These are phyloP conservation scores for Bombus picipes DNA, from an alignment of 1,140 invertebrate species.

Conservation along the genomic window DNA sequence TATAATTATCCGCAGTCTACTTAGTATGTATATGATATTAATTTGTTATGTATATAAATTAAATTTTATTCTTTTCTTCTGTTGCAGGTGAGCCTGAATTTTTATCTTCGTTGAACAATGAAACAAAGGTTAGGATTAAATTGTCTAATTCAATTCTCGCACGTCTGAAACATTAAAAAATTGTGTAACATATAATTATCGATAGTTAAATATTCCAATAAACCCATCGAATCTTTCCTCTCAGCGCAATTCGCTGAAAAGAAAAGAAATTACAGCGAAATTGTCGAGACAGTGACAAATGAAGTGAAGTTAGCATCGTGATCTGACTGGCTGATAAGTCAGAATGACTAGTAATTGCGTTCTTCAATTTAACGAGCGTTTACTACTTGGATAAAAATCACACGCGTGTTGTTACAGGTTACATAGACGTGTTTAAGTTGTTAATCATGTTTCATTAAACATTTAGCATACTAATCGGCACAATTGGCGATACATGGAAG, in stretches of 20 bases:
- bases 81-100: constrained; percentile 60
- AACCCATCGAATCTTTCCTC: background rate
- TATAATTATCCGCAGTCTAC: too few species aligned
- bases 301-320: constrained; percentile 60
- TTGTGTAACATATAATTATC: background rate
- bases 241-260: constrained; percentile 6
- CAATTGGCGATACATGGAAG: background rate
- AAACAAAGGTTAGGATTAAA: background rate
- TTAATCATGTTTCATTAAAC: constrained; percentile 35
- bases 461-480: background rate
- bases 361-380: constrained; percentile 36
- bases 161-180: background rate
- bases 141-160: background rate
- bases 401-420: constrained; percentile 46
- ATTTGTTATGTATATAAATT: background rate
- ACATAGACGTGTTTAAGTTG: constrained; percentile 35
- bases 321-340: constrained; percentile 24
- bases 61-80: constrained; percentile 14
- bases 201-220: background rate
- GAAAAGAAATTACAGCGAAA: constrained; percentile 53
- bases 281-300: constrained; percentile 58
- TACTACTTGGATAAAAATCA: constrained; percentile 24
- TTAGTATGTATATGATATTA: background rate
- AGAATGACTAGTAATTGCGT: constrained; percentile 43
- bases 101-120: background rate